Percentiles rank a stretch among this genome's conserved stretches.
Conservation (phyloP, 2,797 vertebrate species). For the Premnoplex brunnescens region DNA sequence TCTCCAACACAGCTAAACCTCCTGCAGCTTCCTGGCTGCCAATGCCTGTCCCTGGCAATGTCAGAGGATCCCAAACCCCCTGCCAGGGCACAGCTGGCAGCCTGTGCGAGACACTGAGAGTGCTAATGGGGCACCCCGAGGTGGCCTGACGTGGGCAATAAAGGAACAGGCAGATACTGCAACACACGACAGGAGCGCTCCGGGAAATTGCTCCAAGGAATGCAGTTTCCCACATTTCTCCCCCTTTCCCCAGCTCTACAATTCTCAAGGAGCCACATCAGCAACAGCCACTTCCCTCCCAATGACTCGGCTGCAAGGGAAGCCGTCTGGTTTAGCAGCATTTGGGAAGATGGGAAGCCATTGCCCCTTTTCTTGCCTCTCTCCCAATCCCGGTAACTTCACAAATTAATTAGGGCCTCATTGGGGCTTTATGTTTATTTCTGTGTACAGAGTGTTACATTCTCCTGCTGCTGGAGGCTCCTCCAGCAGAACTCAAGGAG, state of each 20-base stretch:
- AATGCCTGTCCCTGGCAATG: neutral
- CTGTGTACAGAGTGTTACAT: neutral
- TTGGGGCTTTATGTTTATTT: slow-evolving; percentile 47
- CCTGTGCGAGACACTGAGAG: neutral
- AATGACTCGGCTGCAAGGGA: neutral
- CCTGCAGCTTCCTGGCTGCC: neutral
- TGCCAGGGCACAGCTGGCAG: neutral
- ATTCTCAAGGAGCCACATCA: neutral
- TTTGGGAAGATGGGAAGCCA: neutral
- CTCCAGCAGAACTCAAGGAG: neutral
- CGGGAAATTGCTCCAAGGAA: slow-evolving; percentile 22
- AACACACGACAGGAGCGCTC: neutral
- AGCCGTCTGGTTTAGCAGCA: neutral
- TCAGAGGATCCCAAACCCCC: neutral
- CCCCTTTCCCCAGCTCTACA: neutral
- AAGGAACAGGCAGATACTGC: slow-evolving; percentile 14
- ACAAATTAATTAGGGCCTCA: slow-evolving; percentile 56
- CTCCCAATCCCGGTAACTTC: slow-evolving; percentile 15
- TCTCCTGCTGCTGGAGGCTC: slow-evolving; percentile 29
- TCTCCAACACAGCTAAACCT: neutral
- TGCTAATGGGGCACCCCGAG: slow-evolving; percentile 44
- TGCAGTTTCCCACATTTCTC: neutral
- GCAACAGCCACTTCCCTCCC: slow-evolving; percentile 10
- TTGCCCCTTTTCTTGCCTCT: neutral
- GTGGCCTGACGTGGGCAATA: neutral